Evolutionary conservation across 2,888 invertebrate genomes (phyloP).

Genomic region (Leptinotarsa juncta): DNA sequence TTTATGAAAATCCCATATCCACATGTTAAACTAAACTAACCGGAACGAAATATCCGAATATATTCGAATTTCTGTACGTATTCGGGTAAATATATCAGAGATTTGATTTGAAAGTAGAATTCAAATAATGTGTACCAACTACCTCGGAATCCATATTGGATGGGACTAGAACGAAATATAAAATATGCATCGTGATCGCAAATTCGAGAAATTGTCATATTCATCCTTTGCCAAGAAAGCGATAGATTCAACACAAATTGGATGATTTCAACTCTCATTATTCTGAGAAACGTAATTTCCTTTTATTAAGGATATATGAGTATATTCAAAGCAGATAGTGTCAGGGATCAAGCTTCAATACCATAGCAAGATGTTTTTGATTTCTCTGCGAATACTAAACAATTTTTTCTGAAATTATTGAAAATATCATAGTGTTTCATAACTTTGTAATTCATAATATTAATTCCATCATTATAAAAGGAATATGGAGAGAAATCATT

Average conservation of each 20-base stretch:
- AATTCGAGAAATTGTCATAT: constrained; percentile 28
- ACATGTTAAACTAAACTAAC: constrained; percentile 17
- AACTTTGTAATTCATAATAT: no score
- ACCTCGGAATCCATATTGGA: constrained; percentile 43
- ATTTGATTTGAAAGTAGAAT: constrained; percentile 43
- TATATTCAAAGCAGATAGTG: no score
- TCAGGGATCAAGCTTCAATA: no score
- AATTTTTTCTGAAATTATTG: no score
- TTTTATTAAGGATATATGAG: no score
- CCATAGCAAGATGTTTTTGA: no score
- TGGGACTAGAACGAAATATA: constrained; percentile 44
- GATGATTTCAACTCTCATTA: constrained; percentile 18
- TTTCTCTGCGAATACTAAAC: no score
- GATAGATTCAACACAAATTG: constrained; percentile 34
- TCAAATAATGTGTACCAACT: constrained; percentile 47
- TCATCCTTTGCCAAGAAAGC: constrained; percentile 4
- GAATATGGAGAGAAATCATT: no score
- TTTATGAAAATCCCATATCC: constrained; percentile 16
- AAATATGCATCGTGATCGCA: constrained; percentile 42
- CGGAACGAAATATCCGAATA: constrained; percentile 1
- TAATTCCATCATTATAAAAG: no score
- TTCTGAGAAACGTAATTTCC: no score
- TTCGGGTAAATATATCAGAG: constrained; percentile 33
- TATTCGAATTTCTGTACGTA: not conserved
- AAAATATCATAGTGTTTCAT: no score